Conservation (phyloP, 2,113 vertebrate genomes). For the Orthonyx spaldingii region DNA sequence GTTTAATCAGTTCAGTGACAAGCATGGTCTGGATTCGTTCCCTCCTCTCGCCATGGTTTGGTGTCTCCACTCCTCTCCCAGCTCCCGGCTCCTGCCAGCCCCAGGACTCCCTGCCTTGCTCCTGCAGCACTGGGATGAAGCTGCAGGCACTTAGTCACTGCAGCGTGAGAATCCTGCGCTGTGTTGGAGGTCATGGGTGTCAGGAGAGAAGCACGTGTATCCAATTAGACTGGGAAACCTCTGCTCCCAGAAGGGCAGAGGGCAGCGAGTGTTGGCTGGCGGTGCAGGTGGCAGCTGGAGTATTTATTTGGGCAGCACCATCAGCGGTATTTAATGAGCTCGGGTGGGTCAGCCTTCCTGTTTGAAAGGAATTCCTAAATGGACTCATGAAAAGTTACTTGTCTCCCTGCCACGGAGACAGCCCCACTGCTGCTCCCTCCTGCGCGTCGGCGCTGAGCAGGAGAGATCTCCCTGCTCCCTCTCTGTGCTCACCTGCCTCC, state of each 20-base stretch:
- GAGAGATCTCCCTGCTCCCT: not conserved
- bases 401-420: not conserved
- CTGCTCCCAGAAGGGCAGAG: not conserved
- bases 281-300: not conserved
- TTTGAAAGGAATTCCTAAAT: not conserved
- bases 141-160: not conserved
- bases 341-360: not conserved
- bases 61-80: not conserved
- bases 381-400: not conserved
- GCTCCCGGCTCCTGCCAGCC: not conserved
- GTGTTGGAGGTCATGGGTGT: not conserved
- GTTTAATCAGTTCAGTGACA: not conserved
- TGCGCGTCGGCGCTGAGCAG: accelerated
- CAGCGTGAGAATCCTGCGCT: not conserved
- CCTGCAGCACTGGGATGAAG: not conserved
- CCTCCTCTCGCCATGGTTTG: not conserved
- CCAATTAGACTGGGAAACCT: not conserved
- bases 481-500: not conserved
- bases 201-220: not conserved
- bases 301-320: not conserved
- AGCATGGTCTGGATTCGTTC: not conserved
- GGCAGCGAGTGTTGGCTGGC: not conserved
- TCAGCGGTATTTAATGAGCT: not conserved
- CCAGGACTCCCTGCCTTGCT: not conserved
- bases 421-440: not conserved